Evolutionary conservation across 2,888 invertebrate species (phyloP), one percentile per base, ranked within the genome.

Genomic region (Yponomeuta sedellus): DNA sequence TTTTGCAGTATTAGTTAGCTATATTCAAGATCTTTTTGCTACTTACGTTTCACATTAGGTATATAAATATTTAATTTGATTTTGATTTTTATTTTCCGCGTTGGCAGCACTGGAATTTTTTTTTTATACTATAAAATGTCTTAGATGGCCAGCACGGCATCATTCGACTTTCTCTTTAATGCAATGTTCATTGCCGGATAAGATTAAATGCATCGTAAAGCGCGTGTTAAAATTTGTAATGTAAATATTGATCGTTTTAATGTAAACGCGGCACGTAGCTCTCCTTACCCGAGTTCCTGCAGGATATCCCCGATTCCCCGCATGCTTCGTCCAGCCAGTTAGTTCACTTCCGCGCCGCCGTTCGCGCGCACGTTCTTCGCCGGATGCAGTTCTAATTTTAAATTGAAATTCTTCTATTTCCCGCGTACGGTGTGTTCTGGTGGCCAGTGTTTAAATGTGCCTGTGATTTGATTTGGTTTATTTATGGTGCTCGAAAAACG

Each of bases 171-270:
- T 5, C 16, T 12, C 16, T 52, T 16, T 12, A 16, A 12, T 52
- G 44, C 12, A 52, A 3, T 52, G 3, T 52, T 16, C 2, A 20
- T 12, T 44, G 39, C 59, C 59, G 20, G 12, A 28, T 34, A 34
- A n/a, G 34, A 61, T 44, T 63, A 63, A 44, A 44, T 19, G 39
- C 63, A 22, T 28, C 63, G 40, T 59, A 58, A 67, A 72, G 80
- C 79, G 82, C 82, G 87, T 87, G 86, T 86, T 86, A 88, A 86
- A 86, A 86, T 80, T 82, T 52, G 16, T 1, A 80, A 88, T 88
- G 85, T 88, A 86, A 86, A 88, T 89, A 90, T 90, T 87, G 90
- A 90, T 90, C 85, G 75, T 79, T 81, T 83, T 88, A 85, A 80
- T 75, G 80, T 78, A 81, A 81, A 79, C 79, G 76, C 76, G 71